Evolutionary conservation across 1,140 invertebrate species (phyloP).

Genomic region (Drosophila nannoptera): DNA sequence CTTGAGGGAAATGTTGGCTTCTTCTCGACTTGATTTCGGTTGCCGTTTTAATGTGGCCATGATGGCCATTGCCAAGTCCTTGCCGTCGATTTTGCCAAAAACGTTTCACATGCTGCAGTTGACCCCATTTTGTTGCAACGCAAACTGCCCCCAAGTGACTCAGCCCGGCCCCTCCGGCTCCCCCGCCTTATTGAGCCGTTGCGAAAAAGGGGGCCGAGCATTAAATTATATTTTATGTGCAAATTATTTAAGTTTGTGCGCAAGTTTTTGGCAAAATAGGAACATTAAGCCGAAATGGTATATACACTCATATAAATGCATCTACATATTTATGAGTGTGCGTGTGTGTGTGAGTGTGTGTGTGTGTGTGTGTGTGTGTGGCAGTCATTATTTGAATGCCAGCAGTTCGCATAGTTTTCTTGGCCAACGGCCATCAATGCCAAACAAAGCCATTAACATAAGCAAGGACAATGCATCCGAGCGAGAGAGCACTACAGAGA

Average conservation of each 20-base stretch:
- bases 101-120: constrained; percentile 37
- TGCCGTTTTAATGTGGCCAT: constrained; percentile 7
- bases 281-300: constrained; percentile 52
- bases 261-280: constrained; percentile 67
- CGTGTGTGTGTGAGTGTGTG: background rate
- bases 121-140: constrained; percentile 47
- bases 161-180: background rate
- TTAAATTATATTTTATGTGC: constrained; percentile 75
- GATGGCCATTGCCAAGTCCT: constrained; percentile 50
- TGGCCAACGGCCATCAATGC: constrained; percentile 62
- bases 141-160: background rate
- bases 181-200: no score
- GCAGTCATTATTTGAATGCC: constrained; percentile 53
- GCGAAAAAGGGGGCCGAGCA: constrained; percentile 26
- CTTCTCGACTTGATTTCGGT: background rate
- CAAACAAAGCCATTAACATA: constrained; percentile 75
- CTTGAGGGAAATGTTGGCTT: constrained; percentile 2
- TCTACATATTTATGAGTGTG: background rate
- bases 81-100: constrained; percentile 38
- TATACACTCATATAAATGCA: constrained; percentile 5
- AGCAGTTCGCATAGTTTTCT: constrained; percentile 42
- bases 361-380: background rate
- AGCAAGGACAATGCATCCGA: constrained; percentile 36
- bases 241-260: constrained; percentile 70
- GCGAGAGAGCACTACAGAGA: no score